Conservation (phyloP, 1,140 invertebrate species). For the Hyles vespertilio region DNA sequence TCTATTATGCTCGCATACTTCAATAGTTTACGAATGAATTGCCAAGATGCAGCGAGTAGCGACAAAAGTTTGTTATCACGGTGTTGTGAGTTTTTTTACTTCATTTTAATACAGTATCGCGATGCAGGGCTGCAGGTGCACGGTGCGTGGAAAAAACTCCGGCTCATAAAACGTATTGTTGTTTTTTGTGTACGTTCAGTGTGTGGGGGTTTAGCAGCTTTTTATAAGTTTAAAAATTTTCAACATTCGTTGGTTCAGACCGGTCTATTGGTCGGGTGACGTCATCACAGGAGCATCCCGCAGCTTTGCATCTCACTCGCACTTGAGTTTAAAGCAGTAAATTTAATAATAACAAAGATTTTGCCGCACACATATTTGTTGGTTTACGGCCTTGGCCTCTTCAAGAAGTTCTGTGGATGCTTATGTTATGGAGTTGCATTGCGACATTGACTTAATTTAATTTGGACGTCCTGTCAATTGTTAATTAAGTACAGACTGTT, state of each 20-base stretch:
- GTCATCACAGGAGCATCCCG: slow-evolving; percentile 42
- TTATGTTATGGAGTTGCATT: not conserved
- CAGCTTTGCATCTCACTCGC: slow-evolving; percentile 33
- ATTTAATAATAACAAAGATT: slow-evolving; percentile 1
- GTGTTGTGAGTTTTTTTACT: slow-evolving; percentile 2
- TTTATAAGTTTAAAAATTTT: slow-evolving; percentile 13
- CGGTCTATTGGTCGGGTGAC: slow-evolving; percentile 26
- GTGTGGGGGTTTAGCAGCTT: slow-evolving; percentile 27
- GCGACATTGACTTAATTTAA: too few species aligned
- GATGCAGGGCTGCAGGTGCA: slow-evolving; percentile 16
- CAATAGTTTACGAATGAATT: too few species aligned
- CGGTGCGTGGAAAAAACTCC: slow-evolving; percentile 24
- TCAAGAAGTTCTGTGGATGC: not conserved
- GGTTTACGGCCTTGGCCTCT: slow-evolving; percentile 13
- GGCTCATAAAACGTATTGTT: slow-evolving; percentile 20
- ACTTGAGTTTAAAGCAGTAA: slow-evolving; percentile 16
- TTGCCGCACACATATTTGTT: not conserved
- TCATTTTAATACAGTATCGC: slow-evolving; percentile 3
- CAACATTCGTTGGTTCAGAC: slow-evolving; percentile 32
- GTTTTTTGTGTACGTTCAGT: slow-evolving; percentile 18
- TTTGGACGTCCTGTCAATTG: too few species aligned
- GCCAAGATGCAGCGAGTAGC: too few species aligned
- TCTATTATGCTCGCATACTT: too few species aligned
- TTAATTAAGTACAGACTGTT: too few species aligned
- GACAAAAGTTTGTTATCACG: slow-evolving; percentile 2